Conservation (phyloP, 2,113 vertebrate genomes). For the Copsychus sechellarum region DNA sequence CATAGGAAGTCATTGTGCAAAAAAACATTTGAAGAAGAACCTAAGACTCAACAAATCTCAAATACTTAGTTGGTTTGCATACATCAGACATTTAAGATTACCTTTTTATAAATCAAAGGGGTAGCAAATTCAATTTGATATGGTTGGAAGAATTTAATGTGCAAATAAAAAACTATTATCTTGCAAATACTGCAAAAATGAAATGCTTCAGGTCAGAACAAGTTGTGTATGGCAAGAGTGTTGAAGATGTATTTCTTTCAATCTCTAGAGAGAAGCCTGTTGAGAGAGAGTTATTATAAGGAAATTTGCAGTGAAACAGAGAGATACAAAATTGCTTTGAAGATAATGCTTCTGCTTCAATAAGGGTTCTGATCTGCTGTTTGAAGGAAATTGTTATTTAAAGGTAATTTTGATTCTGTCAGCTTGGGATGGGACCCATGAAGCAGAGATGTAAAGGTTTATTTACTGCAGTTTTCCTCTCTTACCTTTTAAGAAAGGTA, state of each 20-base stretch:
- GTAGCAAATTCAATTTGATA: not conserved
- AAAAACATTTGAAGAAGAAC: not conserved
- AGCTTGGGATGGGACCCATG: not conserved
- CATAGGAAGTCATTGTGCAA: not conserved
- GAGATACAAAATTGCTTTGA: not conserved
- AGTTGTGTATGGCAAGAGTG: not conserved
- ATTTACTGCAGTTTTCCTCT: not conserved
- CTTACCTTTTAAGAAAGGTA: not conserved
- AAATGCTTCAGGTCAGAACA: not conserved
- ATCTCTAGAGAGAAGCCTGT: not conserved
- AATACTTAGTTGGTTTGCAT: not conserved
- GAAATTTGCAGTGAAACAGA: not conserved
- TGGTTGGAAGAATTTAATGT: not conserved
- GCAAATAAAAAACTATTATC: not conserved
- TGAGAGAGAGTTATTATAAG: not conserved
- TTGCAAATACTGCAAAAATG: not conserved
- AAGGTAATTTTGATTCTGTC: not conserved
- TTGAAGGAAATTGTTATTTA: not conserved
- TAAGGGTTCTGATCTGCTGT: not conserved
- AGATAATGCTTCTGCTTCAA: not conserved
- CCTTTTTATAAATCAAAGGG: not conserved
- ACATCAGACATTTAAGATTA: not conserved
- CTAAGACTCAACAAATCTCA: not conserved
- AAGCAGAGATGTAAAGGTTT: not conserved
- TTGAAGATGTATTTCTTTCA: not conserved